Evolutionary conservation across 2,113 vertebrate genomes (phyloP), one percentile per base, ranked within the genome.

Genomic region (Lagopus muta): DNA sequence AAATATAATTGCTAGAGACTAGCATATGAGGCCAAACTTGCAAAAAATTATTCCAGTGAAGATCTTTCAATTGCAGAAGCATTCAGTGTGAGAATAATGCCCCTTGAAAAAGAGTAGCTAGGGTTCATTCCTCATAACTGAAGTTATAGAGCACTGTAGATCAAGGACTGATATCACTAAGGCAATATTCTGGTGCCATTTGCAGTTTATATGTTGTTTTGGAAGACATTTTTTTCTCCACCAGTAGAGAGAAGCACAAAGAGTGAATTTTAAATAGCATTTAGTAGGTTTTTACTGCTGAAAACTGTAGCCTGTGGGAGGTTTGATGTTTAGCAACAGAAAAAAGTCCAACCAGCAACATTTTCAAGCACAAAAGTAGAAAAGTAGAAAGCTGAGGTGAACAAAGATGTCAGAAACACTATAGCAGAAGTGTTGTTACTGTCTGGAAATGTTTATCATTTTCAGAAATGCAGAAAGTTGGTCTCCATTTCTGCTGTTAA

Each of bases 401-500:
- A 27, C 52, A 8, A 7, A 60, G 28, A 13, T 74, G 47, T 66
- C 32, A 70, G 19, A 70, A 10, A 3, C 3, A 40, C 15, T 32
- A 30, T 1, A 52, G 25, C 43, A 71, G 55, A 74, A 67, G 16
- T 42, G 82, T 89, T 86, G 47, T n/a, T 32, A 74, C 55, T 50
- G 54, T 70, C 38, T 73, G 13, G 8, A 13, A 83, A 52, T 60
- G 18, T 74, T 92, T 67, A 80, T 73, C 8, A 64, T 71, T 67
- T 89, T 88, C 73, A 65, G 60, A 94, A 92, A 89, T 70, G 50
- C 14, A 87, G 48, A 80, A 93, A 77, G 6, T 22, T 78, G 13
- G 2, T 77, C 93, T 95, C 83, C 65, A 90, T 71, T 78, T 61
- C 34, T 64, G 57, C 55, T 60, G 66, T 94, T 96, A 94, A 94